phyloP scores from a whole-genome alignment of 2,888 invertebrate genomes.

The Pherbina coryleti region DNA sequence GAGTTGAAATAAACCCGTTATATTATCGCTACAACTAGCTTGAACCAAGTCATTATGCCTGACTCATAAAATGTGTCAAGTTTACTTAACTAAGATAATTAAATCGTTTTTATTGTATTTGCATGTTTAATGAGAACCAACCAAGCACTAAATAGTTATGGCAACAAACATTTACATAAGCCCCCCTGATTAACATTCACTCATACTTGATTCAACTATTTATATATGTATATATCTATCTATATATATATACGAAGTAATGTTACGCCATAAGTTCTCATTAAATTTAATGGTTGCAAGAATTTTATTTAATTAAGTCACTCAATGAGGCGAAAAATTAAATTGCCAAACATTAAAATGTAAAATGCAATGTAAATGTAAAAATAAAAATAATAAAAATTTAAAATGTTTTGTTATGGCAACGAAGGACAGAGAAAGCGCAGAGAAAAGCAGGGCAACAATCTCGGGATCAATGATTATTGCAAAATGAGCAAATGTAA shows the following conservation, averaged over 20 bases:
- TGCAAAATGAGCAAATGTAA: no score
- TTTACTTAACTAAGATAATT: neutral
- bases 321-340: slow-evolving; percentile 10
- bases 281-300: slow-evolving; percentile 12
- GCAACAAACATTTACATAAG: neutral
- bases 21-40: neutral
- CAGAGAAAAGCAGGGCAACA: no score
- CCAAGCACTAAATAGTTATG: neutral
- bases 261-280: neutral
- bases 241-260: neutral
- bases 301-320: slow-evolving; percentile 12
- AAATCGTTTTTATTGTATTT: slow-evolving; percentile 1
- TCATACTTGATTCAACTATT: neutral
- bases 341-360: slow-evolving; percentile 13
- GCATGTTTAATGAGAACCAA: neutral
- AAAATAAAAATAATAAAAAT: no score
- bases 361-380: no score
- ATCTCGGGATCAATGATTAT: no score
- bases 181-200: neutral
- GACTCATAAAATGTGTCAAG: slow-evolving; percentile 8
- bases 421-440: no score
- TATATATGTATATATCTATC: no score
- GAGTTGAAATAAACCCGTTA: neutral
- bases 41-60: neutral
- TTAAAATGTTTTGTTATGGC: no score